Evolutionary conservation across 2,797 vertebrate genomes (phyloP), one percentile per base, ranked within the genome.

Genomic region (Merluccius polli): DNA sequence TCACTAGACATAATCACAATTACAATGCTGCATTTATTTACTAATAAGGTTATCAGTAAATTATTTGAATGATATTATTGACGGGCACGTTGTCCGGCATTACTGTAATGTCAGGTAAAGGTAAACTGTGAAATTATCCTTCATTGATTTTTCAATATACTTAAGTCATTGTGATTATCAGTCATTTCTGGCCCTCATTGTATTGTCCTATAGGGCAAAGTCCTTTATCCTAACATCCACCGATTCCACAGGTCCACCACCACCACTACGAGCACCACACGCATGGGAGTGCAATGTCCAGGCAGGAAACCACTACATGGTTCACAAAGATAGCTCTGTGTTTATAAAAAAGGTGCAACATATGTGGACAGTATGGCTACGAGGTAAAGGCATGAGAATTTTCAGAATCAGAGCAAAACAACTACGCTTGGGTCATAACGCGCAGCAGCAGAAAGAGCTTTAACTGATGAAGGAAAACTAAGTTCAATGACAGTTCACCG

Each of bases 401-500:
- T 59, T 18, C 52, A 59, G 52, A 59, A 21, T n/a, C 52, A 35
- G 33, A 35, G 33, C 33, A 11, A 38, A 38, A 38, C 36, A 5
- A 38, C 36, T 38, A 6, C 10, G 10, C 36, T 12, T 38, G 36
- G 36, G 5, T 38, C 36, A 38, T 38, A 38, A 38, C 36, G 4
- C 33, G 36, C 36, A 38, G 36, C 36, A 6, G 11, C 36, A 38
- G 36, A 38, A 38, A 11, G 3, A 3, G 36, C 36, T 12, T 38
- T 38, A 27, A 2, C 59, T 27, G n/a, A n/a, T n/a, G n/a, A n/a
- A 27, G 31, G 65, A 33, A 63, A 78, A 74, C 81, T 31, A 83
- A 73, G 84, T 82, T 82, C 75, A 80, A 11, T 75, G 77, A 24
- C 83, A 83, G 87, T 83, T 86, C 79, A 77, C 72, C 7, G 79